These are phyloP conservation scores for Psilanteris sp. DNA, from an alignment of 1,140 invertebrate species.

Conservation along the genomic window DNA sequence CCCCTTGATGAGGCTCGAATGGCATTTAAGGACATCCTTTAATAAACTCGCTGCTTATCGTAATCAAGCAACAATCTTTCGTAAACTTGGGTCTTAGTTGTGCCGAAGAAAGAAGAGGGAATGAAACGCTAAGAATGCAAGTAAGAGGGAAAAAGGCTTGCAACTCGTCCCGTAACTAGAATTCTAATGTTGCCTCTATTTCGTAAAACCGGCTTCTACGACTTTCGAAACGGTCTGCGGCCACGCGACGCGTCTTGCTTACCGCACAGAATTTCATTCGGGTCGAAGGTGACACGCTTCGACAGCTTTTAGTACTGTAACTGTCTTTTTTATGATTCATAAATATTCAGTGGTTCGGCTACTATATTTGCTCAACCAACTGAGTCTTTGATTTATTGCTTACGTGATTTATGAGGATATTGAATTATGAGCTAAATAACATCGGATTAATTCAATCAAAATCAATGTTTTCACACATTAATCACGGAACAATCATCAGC, in stretches of 20 bases:
- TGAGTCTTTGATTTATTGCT: conserved; percentile 53
- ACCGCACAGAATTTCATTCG: conserved; percentile 52
- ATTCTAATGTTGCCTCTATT: conserved; percentile 66
- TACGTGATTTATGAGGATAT: conserved; percentile 51
- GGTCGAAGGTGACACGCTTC: conserved; percentile 62
- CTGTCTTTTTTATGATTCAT: conserved; percentile 64
- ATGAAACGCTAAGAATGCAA: conserved; percentile 3
- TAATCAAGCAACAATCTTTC: conserved; percentile 63
- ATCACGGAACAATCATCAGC: conserved; percentile 23
- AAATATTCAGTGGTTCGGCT: conserved; percentile 61
- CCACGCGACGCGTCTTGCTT: conserved; percentile 59
- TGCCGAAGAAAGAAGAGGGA: conserved; percentile 8
- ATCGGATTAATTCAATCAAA: conserved; percentile 49
- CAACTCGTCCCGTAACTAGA: conserved; percentile 60
- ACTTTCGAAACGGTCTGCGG: conserved; percentile 56
- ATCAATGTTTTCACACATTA: conserved; percentile 42
- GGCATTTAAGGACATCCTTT: conserved; percentile 60
- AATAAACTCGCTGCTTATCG: conserved; percentile 64
- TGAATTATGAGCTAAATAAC: conserved; percentile 47
- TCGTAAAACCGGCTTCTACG: conserved; percentile 60
- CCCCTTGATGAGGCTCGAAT: conserved; percentile 47
- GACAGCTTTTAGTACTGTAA: conserved; percentile 64
- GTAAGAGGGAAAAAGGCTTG: neutral
- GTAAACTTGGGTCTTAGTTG: conserved; percentile 40
- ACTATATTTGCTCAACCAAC: conserved; percentile 56